Evolutionary conservation across 2,888 invertebrate species (phyloP).

Genomic region (Pseudoips prasinana): DNA sequence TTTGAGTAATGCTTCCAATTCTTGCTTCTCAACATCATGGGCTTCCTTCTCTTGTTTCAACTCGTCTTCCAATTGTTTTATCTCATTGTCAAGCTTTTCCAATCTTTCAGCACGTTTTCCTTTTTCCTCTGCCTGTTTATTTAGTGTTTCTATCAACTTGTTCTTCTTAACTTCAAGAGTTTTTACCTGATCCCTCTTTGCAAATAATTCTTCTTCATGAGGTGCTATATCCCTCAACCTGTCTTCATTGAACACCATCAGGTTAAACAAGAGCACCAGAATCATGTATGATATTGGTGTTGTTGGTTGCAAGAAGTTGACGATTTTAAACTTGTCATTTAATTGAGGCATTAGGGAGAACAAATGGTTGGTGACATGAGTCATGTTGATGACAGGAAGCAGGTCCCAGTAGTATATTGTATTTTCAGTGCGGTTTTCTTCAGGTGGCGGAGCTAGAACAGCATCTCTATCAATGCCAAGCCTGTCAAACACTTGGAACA

Average conservation of each 20-base stretch:
- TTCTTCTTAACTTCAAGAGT: slow-evolving; percentile 55
- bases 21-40: slow-evolving; percentile 46
- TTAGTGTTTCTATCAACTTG: slow-evolving; percentile 53
- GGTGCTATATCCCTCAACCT: slow-evolving; percentile 51
- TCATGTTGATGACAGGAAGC: slow-evolving; percentile 64
- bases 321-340: slow-evolving; percentile 39
- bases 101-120: slow-evolving; percentile 57
- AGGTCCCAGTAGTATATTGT: slow-evolving; percentile 63
- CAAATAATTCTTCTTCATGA: slow-evolving; percentile 55
- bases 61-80: slow-evolving; percentile 59
- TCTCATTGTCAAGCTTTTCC: slow-evolving; percentile 54
- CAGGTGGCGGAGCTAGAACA: slow-evolving; percentile 46
- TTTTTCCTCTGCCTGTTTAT: slow-evolving; percentile 64
- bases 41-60: slow-evolving; percentile 54
- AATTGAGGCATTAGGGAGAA: slow-evolving; percentile 46
- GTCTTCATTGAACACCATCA: slow-evolving; percentile 57
- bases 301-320: slow-evolving; percentile 59
- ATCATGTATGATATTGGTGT: slow-evolving; percentile 46
- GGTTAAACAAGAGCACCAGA: slow-evolving; percentile 53
- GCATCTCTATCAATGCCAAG: slow-evolving; percentile 62
- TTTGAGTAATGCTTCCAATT: slow-evolving; percentile 48
- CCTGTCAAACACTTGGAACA: slow-evolving; percentile 55
- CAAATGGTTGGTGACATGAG: slow-evolving; percentile 56
- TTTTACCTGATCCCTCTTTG: slow-evolving; percentile 48
- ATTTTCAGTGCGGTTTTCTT: slow-evolving; percentile 56